Evolutionary conservation across 2,888 invertebrate genomes (phyloP).

Genomic region (Eristalis tenax): DNA sequence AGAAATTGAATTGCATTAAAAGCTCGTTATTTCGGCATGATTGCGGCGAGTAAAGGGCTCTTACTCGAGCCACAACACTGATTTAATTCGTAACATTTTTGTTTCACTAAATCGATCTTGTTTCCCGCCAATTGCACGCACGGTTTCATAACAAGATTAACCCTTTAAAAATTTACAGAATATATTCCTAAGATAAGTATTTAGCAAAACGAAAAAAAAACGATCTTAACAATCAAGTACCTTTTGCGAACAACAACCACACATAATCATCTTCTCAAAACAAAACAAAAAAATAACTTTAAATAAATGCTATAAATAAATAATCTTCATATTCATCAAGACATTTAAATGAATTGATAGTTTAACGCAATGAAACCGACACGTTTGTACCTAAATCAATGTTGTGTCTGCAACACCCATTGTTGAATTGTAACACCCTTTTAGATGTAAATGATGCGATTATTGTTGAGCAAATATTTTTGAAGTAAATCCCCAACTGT

Average conservation of each 20-base stretch:
- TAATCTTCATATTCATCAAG: slow-evolving; percentile 4
- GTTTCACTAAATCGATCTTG: not conserved
- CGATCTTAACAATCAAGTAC: slow-evolving; percentile 26
- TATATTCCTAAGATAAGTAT: not conserved
- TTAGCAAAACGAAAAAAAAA: not conserved
- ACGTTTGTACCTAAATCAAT: slow-evolving; percentile 40
- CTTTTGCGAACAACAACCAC: slow-evolving; percentile 33
- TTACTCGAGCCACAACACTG: no score
- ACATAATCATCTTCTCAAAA: slow-evolving; percentile 22
- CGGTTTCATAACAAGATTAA: slow-evolving; percentile 22
- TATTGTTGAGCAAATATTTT: slow-evolving; percentile 6
- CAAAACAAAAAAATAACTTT: not conserved
- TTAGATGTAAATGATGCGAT: not conserved
- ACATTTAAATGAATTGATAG: slow-evolving; percentile 12
- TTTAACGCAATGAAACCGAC: slow-evolving; percentile 1
- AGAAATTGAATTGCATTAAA: no score
- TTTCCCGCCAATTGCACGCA: slow-evolving; percentile 28
- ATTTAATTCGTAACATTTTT: no score
- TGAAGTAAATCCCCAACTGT: not conserved
- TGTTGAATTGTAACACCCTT: slow-evolving; percentile 8
- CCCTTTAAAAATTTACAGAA: not conserved
- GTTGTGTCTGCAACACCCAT: no score
- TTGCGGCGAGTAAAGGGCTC: no score
- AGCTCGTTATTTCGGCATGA: no score
- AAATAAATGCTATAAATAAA: slow-evolving; percentile 1